These are phyloP conservation scores for Psylliodes chrysocephalus DNA, from an alignment of 2,888 invertebrate species.

Conservation along the genomic window DNA sequence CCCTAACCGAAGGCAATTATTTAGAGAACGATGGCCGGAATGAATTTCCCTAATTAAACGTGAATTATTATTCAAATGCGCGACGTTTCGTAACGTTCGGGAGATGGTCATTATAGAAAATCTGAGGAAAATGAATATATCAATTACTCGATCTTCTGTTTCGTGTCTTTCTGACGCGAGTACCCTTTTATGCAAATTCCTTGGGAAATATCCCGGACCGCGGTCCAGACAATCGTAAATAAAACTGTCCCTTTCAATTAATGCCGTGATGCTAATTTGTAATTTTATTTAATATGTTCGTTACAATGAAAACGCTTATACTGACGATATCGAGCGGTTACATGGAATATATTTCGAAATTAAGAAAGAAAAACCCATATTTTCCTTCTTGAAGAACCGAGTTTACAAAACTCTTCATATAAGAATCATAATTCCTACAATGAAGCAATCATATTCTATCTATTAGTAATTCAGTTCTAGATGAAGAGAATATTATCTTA, in stretches of 20 bases:
- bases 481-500: too few relatives aligned
- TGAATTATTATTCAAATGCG: slow-evolving; percentile 38
- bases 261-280: slow-evolving; percentile 5
- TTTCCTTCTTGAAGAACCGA: too few relatives aligned
- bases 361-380: too few relatives aligned
- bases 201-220: slow-evolving; percentile 32
- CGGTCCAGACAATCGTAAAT: slow-evolving; percentile 30
- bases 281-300: slow-evolving; percentile 6
- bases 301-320: too few relatives aligned
- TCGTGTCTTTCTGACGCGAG: slow-evolving; percentile 6
- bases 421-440: too few relatives aligned
- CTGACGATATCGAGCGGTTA: too few relatives aligned
- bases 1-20: slow-evolving; percentile 17
- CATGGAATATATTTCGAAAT: too few relatives aligned
- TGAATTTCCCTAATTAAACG: slow-evolving; percentile 34
- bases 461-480: too few relatives aligned
- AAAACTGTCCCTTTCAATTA: slow-evolving; percentile 27
- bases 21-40: slow-evolving; percentile 22
- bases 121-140: slow-evolving; percentile 34
- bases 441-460: too few relatives aligned
- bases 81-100: slow-evolving; percentile 24
- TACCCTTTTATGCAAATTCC: slow-evolving; percentile 34
- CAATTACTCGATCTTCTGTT: slow-evolving; percentile 38
- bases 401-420: too few relatives aligned
- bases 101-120: slow-evolving; percentile 28